Percentiles rank a stretch among this genome's conserved stretches.
Conservation (phyloP, 2,888 invertebrate species). For the Brachyptera risi region DNA sequence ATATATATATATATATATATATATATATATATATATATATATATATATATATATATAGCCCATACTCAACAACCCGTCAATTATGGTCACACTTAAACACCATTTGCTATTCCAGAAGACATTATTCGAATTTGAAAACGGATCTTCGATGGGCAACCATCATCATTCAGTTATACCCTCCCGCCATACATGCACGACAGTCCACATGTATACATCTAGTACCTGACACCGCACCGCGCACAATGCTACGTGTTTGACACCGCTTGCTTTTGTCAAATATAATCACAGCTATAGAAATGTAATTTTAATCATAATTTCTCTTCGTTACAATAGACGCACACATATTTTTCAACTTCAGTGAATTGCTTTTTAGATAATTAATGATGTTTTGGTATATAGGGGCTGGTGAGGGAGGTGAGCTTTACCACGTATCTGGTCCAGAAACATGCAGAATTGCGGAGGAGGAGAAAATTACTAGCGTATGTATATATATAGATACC, state of each 20-base stretch:
- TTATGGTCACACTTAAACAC: too few species aligned
- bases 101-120: too few species aligned
- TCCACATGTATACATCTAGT: too few species aligned
- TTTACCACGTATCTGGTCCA: not conserved
- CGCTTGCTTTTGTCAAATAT: not conserved
- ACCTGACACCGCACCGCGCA: slow-evolving; percentile 2
- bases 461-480: not conserved
- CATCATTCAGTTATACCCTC: too few species aligned
- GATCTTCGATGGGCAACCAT: too few species aligned
- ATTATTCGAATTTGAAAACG: too few species aligned
- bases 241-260: not conserved
- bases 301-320: not conserved
- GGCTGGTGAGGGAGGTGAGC: not conserved
- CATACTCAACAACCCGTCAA: too few species aligned
- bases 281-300: slow-evolving; percentile 7
- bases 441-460: not conserved
- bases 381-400: slow-evolving; percentile 26
- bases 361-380: slow-evolving; percentile 32
- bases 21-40: too few species aligned
- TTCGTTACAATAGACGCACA: slow-evolving; percentile 11
- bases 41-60: too few species aligned
- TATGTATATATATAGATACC: not conserved
- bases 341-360: slow-evolving; percentile 27
- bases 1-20: too few species aligned
- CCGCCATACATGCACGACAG: too few species aligned